Evolutionary conservation across 2,113 vertebrate genomes (phyloP).

Genomic region (Thinocorus orbignyianus): DNA sequence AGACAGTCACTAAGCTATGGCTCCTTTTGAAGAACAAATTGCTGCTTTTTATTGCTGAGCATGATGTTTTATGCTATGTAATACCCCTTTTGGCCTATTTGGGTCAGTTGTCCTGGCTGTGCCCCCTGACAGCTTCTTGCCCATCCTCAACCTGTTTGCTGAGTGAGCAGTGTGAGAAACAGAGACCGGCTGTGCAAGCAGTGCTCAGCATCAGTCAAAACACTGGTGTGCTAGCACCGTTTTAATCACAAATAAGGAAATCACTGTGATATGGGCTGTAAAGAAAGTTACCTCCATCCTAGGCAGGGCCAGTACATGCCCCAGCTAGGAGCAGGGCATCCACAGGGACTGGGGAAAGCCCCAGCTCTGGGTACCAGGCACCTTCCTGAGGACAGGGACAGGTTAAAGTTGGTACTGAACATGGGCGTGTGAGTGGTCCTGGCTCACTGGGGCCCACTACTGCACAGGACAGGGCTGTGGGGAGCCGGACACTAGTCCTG

Average conservation of each 20-base stretch:
- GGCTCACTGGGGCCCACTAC: rapidly evolving
- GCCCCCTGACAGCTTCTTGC: neutral
- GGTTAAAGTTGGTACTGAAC: neutral
- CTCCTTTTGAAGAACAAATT: neutral
- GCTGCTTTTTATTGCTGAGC: neutral
- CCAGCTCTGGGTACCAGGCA: neutral
- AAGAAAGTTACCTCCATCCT: neutral
- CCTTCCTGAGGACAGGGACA: neutral
- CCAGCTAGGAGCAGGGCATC: neutral
- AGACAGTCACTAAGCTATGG: neutral
- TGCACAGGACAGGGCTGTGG: neutral
- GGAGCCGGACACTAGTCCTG: neutral
- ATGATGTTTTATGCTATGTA: rapidly evolving
- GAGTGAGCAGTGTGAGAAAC: neutral
- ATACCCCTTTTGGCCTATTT: neutral
- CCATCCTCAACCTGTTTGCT: neutral
- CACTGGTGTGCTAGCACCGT: neutral
- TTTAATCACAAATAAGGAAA: neutral
- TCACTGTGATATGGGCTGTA: rapidly evolving
- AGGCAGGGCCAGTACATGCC: neutral
- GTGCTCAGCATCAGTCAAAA: neutral
- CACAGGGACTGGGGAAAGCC: neutral
- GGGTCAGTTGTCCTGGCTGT: rapidly evolving
- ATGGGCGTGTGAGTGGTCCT: rapidly evolving
- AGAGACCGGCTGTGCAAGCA: neutral